Conservation (phyloP, 2,797 vertebrate species). For the Cottoperca gobio region DNA sequence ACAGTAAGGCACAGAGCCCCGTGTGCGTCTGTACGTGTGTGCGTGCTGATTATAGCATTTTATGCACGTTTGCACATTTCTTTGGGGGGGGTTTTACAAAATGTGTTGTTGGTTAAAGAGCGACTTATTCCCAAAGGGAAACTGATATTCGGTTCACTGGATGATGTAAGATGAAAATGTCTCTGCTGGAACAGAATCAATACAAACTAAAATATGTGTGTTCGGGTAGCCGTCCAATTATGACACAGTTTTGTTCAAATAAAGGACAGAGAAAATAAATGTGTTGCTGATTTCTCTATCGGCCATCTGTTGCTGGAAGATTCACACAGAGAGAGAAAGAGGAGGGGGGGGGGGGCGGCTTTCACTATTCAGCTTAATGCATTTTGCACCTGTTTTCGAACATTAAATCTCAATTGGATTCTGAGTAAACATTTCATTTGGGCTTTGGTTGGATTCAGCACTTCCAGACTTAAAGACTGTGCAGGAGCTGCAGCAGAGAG, state of each 20-base stretch:
- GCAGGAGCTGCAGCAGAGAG: constrained; percentile 16
- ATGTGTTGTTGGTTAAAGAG: constrained; percentile 39
- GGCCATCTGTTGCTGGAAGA: constrained; percentile 85
- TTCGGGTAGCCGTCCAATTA: constrained; percentile 74
- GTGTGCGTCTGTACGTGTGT: not conserved
- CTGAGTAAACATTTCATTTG: constrained; percentile 30
- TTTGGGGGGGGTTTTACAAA: constrained; percentile 24
- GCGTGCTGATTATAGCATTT: not conserved
- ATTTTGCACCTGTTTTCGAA: constrained; percentile 63
- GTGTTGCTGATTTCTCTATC: constrained; percentile 82
- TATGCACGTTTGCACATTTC: constrained; percentile 19
- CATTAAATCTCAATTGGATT: constrained; percentile 40
- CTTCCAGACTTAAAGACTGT: constrained; percentile 22
- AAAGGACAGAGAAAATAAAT: constrained; percentile 83
- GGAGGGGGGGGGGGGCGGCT: constrained; percentile 32
- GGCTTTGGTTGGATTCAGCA: constrained; percentile 20
- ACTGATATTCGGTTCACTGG: constrained; percentile 43
- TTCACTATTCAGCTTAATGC: constrained; percentile 52
- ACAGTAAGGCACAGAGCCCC: constrained; percentile 22
- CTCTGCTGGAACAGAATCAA: constrained; percentile 68
- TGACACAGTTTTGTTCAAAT: constrained; percentile 80
- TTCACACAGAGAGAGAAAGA: constrained; percentile 65
- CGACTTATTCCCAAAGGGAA: constrained; percentile 44
- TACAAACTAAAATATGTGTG: constrained; percentile 75
- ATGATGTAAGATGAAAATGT: constrained; percentile 72